A percentile compares a stretch with the other conserved stretches of the same genome.
Conservation (phyloP, 2,113 vertebrate species). For the Planiliza haematocheilus region DNA sequence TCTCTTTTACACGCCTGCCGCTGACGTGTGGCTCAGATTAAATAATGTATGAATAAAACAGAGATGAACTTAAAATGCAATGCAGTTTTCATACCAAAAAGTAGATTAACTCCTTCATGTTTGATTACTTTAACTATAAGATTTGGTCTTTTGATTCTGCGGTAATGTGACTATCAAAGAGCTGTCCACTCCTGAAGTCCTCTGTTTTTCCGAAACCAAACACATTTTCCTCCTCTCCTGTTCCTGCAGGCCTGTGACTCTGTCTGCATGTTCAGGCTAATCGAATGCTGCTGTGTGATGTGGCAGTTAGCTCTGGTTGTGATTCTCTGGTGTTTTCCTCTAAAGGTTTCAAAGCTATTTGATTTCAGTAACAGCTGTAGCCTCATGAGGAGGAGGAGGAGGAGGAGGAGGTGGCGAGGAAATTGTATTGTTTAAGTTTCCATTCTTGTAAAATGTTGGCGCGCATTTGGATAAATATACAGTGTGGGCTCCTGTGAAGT, state of each 20-base stretch:
- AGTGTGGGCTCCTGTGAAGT: neutral
- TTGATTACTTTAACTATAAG: no score
- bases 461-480: neutral
- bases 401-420: neutral
- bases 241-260: neutral
- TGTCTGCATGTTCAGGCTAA: neutral
- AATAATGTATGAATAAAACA: neutral
- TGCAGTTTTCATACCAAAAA: no score
- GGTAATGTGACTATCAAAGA: no score
- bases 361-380: slow-evolving; percentile 5
- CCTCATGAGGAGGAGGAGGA: neutral
- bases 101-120: no score
- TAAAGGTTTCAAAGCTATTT: slow-evolving; percentile 8
- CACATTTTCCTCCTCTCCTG: neutral
- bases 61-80: no score
- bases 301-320: neutral
- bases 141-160: no score
- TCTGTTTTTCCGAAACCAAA: no score
- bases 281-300: neutral
- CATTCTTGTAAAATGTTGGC: neutral
- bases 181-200: no score
- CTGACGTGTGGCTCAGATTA: neutral
- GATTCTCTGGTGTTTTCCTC: neutral
- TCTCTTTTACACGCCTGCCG: neutral
- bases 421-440: neutral